Evolutionary conservation across 2,888 invertebrate species (phyloP).

Genomic region (Conus canariensis): DNA sequence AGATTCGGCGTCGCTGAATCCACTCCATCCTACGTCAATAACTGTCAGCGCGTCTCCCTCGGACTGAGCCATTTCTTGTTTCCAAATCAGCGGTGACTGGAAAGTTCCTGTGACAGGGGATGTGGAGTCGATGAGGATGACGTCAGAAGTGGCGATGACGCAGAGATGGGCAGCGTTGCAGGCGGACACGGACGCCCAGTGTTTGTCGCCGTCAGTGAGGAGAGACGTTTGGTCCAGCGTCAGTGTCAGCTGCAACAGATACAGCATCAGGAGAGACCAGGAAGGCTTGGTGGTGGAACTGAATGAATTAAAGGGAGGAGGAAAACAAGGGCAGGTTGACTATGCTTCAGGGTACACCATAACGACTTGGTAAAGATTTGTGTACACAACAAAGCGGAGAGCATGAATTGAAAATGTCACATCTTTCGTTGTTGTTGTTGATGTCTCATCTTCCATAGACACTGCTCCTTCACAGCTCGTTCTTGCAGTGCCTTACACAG

Average conservation of each 20-base stretch:
- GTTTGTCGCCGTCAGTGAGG: constrained; percentile 48
- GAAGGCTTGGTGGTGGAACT: too few relatives aligned
- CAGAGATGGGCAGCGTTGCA: constrained; percentile 58
- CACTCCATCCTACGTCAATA: constrained; percentile 43
- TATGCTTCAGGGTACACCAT: too few relatives aligned
- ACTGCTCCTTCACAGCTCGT: too few relatives aligned
- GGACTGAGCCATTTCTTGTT: not conserved
- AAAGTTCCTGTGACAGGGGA: constrained; percentile 57
- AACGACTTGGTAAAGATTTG: too few relatives aligned
- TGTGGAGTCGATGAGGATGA: constrained; percentile 57
- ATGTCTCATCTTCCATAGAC: too few relatives aligned
- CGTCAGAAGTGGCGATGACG: constrained; percentile 46
- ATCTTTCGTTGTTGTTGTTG: too few relatives aligned
- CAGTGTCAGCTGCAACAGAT: constrained; percentile 17
- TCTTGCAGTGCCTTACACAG: too few relatives aligned
- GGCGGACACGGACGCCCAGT: constrained; percentile 46
- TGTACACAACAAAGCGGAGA: too few relatives aligned
- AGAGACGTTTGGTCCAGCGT: constrained; percentile 34
- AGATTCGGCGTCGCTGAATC: constrained; percentile 55
- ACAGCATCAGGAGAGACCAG: not conserved
- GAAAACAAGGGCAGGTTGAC: too few relatives aligned
- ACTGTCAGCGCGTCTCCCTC: not conserved
- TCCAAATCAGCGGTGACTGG: not conserved
- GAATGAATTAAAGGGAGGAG: too few relatives aligned
- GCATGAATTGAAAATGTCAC: too few relatives aligned